Evolutionary conservation across 2,113 vertebrate genomes (phyloP), one percentile per base, ranked within the genome.

Genomic region (Heteronetta atricapilla): DNA sequence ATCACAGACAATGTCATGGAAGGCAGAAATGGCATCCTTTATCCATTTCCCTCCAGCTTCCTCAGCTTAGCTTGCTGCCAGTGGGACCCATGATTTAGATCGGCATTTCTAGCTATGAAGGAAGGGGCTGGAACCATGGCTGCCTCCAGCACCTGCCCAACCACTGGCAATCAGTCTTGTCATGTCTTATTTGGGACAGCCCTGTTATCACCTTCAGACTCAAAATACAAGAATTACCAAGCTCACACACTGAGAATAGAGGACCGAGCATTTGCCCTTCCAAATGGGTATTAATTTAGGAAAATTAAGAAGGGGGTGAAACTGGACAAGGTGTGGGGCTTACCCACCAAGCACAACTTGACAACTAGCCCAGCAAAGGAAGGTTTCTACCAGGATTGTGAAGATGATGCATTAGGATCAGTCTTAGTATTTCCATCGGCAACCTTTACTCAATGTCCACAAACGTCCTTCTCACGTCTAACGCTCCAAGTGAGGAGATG

Each of bases 111-210:
- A 74, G 34, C n/a, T 11, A 0, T 1, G 25, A 52, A 88, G 40
- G 44, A 46, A 84, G 62, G 59, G 55, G 52, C 36, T 69, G 56
- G 48, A 26, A 7, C 3, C 9, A 3, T 3, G 1, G 33, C 31
- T 79, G 38, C 28, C 40, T 2, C 46, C 82, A 33, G 29, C 17
- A 5, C n/a, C 38, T 3, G 0, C 17, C 19, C 12, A 31, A 0
- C 26, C 52, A 2, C 0, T 21, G 23, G 11, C 28, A 31, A 1
- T 4, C 10, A 36, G 14, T 5, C 66, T 38, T 58, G 33, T 38
- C 25, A 3, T 6, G 22, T 38, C 48, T 52, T 36, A 44, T 23
- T 46, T 69, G 10, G 26, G 77, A 29, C 1, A 2, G 70, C 19
- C 66, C 21, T 69, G 83, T 55, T 36, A 22, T 23, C 25, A 25